phyloP scores from a whole-genome alignment of 2,113 vertebrate species.

The Picathartes gymnocephalus region DNA sequence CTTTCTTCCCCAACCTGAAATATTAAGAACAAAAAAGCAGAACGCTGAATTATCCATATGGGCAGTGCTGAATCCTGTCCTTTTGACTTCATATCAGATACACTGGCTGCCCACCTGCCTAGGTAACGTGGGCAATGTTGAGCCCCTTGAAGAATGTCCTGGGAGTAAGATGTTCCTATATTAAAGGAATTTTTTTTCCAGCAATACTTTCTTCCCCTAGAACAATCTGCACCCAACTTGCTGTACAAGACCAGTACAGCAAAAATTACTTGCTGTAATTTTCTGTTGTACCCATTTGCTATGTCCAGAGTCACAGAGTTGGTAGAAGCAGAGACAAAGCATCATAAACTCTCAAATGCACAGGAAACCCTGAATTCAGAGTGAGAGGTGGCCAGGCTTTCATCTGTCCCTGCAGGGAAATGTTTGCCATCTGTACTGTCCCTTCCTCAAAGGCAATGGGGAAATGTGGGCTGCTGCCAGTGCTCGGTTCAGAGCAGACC shows the following conservation, averaged over 20 bases:
- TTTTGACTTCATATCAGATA: background rate
- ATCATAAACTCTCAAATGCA: background rate
- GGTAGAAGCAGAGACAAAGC: background rate
- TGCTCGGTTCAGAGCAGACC: background rate
- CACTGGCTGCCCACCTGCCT: background rate
- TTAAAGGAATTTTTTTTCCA: background rate
- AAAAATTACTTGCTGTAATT: background rate
- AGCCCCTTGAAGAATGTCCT: rapidly evolving
- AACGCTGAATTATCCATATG: background rate
- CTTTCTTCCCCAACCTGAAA: background rate
- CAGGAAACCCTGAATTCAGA: background rate
- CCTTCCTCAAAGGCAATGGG: background rate
- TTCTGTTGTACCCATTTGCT: background rate
- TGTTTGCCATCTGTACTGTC: background rate
- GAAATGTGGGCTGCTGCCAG: background rate
- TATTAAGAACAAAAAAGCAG: background rate
- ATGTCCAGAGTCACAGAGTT: background rate
- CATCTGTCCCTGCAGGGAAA: background rate
- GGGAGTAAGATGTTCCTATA: background rate
- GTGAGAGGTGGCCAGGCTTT: background rate
- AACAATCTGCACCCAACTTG: background rate
- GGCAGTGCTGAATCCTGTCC: rapidly evolving
- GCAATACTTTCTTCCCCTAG: background rate
- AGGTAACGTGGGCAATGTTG: background rate
- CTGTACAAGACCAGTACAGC: background rate